These are phyloP conservation scores for Neria commutata DNA, from an alignment of 2,888 invertebrate species.

Conservation along the genomic window DNA sequence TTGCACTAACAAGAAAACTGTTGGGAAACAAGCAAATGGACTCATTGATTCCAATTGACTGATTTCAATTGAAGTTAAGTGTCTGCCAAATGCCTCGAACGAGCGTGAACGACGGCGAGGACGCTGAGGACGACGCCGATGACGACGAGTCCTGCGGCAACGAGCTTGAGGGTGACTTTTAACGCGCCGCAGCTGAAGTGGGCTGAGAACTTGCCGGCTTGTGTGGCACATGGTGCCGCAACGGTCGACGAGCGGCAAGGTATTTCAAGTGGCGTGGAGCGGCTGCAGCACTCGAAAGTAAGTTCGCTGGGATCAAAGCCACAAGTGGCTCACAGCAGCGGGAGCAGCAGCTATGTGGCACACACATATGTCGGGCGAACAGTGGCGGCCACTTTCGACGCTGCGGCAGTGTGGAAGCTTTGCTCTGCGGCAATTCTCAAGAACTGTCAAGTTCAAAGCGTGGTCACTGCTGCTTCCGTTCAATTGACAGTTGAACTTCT, in stretches of 20 bases:
- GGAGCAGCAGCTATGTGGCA: slow-evolving; percentile 29
- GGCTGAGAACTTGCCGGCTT: not conserved
- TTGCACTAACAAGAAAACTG: slow-evolving; percentile 37
- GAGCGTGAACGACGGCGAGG: slow-evolving; percentile 26
- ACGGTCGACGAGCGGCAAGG: not conserved
- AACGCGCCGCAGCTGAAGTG: not conserved
- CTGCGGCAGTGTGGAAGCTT: slow-evolving; percentile 24
- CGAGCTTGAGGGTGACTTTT: slow-evolving; percentile 44
- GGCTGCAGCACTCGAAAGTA: not conserved
- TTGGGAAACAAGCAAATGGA: slow-evolving; percentile 57
- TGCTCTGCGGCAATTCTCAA: slow-evolving; percentile 3
- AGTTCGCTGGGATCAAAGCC: slow-evolving; percentile 12
- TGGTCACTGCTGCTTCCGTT: slow-evolving; percentile 48
- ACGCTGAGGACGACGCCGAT: not conserved
- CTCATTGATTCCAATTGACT: slow-evolving; percentile 62
- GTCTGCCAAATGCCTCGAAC: slow-evolving; percentile 48
- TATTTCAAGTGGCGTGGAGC: not conserved
- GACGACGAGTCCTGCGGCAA: slow-evolving; percentile 10
- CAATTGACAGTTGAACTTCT: slow-evolving; percentile 51
- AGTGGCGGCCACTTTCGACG: not conserved
- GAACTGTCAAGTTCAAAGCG: slow-evolving; percentile 49
- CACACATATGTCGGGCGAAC: not conserved
- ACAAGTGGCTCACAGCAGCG: slow-evolving; percentile 60
- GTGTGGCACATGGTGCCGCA: too few relatives aligned
- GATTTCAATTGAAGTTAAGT: slow-evolving; percentile 60